Base-by-base conservation (phyloP, 92 coral and sea anemone species). In the Blastomussa wellsi region DNA sequence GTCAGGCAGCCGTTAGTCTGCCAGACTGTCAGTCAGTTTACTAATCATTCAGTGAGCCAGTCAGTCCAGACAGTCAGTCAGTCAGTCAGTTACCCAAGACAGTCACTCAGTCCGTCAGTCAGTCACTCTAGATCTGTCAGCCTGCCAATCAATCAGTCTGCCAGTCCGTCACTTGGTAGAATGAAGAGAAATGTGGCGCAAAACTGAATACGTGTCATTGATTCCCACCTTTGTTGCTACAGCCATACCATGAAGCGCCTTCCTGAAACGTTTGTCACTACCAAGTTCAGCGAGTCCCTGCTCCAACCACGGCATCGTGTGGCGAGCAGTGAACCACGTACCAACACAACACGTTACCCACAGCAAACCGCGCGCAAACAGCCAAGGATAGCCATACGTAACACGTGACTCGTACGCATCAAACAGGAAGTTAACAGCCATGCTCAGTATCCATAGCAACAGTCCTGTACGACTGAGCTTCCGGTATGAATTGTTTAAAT, bases 251-350 rank as follows among this genome's bases (percentile, higher is more conserved):
- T 69, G 82, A 47, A 92, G 37, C 28, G 86, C 79, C 70, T 77
- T 81, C 65, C 78, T 77, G 86, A 89, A 92, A 20, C 60, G 51
- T 19, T 71, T 77, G 79, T 92, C 92, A 1, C 53, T 37, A 49
- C 86, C 95, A 31, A 92, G 83, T 44, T 33, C 67, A 28, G 60
- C 35, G 77, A 89, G 39, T 20, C 90, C 92, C 31, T 72, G 59
- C 79, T 87, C 85, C 59, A 92, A 59, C 92, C 95, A 92, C 31
- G 95, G 90, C 62, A 92, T 78, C 9, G 92, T 86, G 32, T 86
- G 89, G 26, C 81, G 42, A 39, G 86, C 49, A 42, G 87, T 66
- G 53, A 47, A 82, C 86, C 90, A 89, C 39, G 86, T 86, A 14
- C 95, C 82, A 36, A 77, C 39, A 29, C 88, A 86, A 41, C 91